These are phyloP conservation scores for Miichthys miiuy DNA, from an alignment of 2,797 vertebrate genomes.

Conservation along the genomic window DNA sequence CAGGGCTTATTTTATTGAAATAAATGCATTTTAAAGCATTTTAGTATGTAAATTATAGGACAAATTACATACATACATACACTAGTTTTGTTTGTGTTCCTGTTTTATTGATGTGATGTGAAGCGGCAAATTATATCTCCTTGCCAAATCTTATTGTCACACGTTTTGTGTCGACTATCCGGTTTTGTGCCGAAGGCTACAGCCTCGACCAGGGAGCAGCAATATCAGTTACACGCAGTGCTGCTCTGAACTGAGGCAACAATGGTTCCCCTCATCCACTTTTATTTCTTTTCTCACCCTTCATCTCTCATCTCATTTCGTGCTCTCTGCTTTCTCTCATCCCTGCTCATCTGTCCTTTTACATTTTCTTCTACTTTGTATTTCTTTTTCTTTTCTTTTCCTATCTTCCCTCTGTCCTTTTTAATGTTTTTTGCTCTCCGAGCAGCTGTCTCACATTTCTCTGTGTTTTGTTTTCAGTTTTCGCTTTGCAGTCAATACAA, in stretches of 20 bases:
- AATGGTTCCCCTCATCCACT: conserved; percentile 52
- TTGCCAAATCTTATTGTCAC: not conserved
- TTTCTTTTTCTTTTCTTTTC: not conserved
- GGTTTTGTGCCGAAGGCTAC: conserved; percentile 26
- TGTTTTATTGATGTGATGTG: not conserved
- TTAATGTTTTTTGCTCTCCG: not conserved
- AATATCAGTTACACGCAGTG: conserved; percentile 40
- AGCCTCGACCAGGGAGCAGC: conserved; percentile 29
- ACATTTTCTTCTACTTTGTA: not conserved
- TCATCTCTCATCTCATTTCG: conserved; percentile 43
- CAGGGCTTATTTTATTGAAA: not conserved
- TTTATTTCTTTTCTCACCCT: conserved; percentile 30
- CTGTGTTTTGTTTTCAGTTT: not conserved
- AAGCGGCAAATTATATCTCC: conserved; percentile 4
- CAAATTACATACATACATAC: too few species aligned
- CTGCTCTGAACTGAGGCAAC: conserved; percentile 46
- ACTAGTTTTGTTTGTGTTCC: not conserved
- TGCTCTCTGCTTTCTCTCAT: conserved; percentile 11
- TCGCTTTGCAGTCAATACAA: not conserved
- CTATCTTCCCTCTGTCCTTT: not conserved
- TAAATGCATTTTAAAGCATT: not conserved
- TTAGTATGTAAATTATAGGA: not conserved
- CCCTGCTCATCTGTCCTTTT: not conserved
- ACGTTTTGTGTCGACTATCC: conserved; percentile 10
- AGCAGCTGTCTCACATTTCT: not conserved